phyloP scores from a whole-genome alignment of 2,888 invertebrate species.

The Eumacrocentrus americanus region DNA sequence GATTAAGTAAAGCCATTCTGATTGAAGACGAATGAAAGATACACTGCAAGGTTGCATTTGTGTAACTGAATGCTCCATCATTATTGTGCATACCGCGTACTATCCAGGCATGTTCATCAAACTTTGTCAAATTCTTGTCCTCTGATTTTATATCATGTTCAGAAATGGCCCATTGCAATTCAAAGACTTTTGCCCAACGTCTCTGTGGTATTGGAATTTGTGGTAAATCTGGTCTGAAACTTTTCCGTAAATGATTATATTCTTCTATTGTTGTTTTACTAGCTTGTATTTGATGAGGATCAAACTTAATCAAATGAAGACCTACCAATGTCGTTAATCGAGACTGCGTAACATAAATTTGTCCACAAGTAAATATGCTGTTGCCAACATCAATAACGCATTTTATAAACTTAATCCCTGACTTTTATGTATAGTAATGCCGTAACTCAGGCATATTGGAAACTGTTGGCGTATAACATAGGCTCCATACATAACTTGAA shows the following conservation, averaged over 20 bases:
- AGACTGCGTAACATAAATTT: too few species aligned
- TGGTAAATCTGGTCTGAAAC: neutral
- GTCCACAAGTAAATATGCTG: too few species aligned
- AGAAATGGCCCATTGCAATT: neutral
- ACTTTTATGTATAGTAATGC: too few species aligned
- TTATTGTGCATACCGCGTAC: neutral
- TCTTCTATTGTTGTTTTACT: too few species aligned
- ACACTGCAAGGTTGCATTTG: neutral
- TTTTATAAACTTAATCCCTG: too few species aligned
- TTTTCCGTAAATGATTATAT: neutral
- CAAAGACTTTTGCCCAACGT: neutral
- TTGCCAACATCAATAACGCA: too few species aligned
- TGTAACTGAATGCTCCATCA: neutral
- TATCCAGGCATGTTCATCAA: neutral
- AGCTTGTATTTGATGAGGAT: too few species aligned
- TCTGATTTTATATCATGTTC: neutral
- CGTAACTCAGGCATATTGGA: neutral
- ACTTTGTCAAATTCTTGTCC: neutral
- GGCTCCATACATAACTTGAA: too few species aligned
- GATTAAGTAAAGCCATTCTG: neutral
- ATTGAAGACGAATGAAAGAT: neutral
- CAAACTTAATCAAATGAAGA: neutral
- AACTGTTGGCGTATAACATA: too few species aligned
- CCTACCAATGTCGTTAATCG: neutral
- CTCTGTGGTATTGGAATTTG: neutral